These are phyloP conservation scores for Talpa occidentalis DNA, from an alignment of 2,113 vertebrate species.

Conservation along the genomic window DNA sequence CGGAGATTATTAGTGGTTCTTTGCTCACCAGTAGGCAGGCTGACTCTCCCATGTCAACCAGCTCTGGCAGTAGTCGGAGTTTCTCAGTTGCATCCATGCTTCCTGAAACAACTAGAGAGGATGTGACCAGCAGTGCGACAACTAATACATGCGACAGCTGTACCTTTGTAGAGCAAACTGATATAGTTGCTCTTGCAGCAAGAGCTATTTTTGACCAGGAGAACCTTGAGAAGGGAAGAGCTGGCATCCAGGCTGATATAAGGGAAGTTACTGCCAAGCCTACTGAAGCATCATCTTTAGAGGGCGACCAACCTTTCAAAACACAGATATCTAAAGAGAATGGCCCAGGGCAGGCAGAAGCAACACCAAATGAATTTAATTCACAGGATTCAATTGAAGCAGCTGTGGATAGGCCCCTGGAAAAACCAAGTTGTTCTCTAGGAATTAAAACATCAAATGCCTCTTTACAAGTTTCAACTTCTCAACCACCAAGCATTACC, in stretches of 20 bases:
- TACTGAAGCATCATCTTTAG: constrained; percentile 84
- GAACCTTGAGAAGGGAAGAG: constrained; percentile 88
- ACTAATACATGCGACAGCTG: constrained; percentile 90
- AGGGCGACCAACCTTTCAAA: constrained; percentile 85
- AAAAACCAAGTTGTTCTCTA: constrained; percentile 87
- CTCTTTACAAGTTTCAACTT: constrained; percentile 87
- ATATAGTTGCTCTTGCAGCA: constrained; percentile 94
- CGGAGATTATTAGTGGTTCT: constrained; percentile 87
- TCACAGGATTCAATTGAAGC: constrained; percentile 82
- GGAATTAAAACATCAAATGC: constrained; percentile 85
- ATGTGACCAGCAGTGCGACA: constrained; percentile 85
- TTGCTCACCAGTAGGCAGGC: constrained; percentile 89
- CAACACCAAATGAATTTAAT: constrained; percentile 82
- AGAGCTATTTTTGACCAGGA: constrained; percentile 96
- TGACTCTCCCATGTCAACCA: constrained; percentile 93
- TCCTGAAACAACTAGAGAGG: constrained; percentile 88
- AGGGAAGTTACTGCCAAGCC: constrained; percentile 81
- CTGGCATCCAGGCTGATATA: constrained; percentile 77
- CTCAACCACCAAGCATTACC: constrained; percentile 88
- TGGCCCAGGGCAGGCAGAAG: constrained; percentile 84
- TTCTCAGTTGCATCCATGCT: constrained; percentile 99
- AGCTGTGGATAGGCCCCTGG: constrained; percentile 84
- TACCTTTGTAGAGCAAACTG: constrained; percentile 94
- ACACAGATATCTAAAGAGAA: constrained; percentile 82
- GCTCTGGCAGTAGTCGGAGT: constrained; percentile 91